Conservation (phyloP, 2,888 invertebrate species). For the Thera britannica region DNA sequence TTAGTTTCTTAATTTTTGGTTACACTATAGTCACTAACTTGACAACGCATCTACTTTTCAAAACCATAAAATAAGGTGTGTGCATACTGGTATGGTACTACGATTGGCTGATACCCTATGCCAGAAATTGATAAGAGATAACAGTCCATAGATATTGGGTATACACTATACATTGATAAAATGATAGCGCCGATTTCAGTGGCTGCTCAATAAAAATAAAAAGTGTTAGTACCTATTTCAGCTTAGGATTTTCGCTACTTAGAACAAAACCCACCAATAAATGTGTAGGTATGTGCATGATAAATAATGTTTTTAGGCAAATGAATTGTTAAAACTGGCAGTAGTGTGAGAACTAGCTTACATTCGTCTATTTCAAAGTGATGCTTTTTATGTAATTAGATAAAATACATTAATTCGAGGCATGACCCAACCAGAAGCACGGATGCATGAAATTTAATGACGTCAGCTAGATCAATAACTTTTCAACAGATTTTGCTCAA, state of each 20-base stretch:
- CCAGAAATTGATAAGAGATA: slow-evolving; percentile 16
- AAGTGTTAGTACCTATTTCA: too few relatives aligned
- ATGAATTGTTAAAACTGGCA: neutral
- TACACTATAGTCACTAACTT: neutral
- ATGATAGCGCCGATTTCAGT: neutral
- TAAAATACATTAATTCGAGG: too few relatives aligned
- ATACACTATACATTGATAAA: neutral
- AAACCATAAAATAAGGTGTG: neutral
- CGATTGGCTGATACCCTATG: neutral
- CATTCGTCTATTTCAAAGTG: neutral
- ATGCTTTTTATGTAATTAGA: too few relatives aligned
- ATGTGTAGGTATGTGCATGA: neutral
- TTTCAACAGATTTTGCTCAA: neutral
- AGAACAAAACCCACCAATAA: neutral
- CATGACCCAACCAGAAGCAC: neutral
- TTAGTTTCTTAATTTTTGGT: neutral
- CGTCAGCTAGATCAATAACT: neutral
- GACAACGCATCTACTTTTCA: neutral
- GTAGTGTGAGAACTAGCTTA: neutral
- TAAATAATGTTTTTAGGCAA: neutral
- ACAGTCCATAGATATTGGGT: neutral
- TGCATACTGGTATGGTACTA: neutral
- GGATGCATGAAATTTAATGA: neutral
- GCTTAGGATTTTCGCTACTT: too few relatives aligned
- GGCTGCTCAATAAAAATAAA: neutral